Conservation (phyloP, 2,797 vertebrate species). For the Loriculus beryllinus region DNA sequence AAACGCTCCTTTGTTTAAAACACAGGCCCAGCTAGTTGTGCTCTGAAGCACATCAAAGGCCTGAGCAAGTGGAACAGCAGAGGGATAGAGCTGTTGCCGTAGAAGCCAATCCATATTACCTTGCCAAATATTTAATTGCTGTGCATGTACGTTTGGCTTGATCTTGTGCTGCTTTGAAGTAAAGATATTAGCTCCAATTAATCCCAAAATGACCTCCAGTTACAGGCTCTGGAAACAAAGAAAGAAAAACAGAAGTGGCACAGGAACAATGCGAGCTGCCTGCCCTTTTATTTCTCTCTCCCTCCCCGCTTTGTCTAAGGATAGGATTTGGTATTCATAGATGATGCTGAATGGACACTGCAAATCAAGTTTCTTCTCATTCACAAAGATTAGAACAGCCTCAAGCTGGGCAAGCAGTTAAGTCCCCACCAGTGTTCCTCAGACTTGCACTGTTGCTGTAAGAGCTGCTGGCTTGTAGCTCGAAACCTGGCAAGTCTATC, state of each 20-base stretch:
- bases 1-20: conserved; percentile 23
- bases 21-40: neutral
- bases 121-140: conserved; percentile 59
- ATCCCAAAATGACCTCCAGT: conserved; percentile 39
- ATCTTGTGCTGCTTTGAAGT: conserved; percentile 47
- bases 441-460: rapidly evolving
- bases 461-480: neutral
- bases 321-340: neutral
- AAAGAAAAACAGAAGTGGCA: neutral
- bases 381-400: neutral
- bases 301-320: neutral
- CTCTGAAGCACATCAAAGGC: conserved; percentile 50
- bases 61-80: neutral
- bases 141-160: conserved; percentile 10
- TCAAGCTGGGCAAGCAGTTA: rapidly evolving
- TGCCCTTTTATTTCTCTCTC: neutral
- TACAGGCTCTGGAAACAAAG: neutral
- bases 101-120: conserved; percentile 4
- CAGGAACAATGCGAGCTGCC: neutral
- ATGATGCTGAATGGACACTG: neutral
- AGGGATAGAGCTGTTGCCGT: neutral
- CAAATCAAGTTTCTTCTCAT: neutral
- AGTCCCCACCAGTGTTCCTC: neutral
- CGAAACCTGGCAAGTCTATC: rapidly evolving
- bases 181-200: conserved; percentile 49